These are phyloP conservation scores for Axis porcinus DNA, from an alignment of 2,113 vertebrate genomes.

Conservation along the genomic window DNA sequence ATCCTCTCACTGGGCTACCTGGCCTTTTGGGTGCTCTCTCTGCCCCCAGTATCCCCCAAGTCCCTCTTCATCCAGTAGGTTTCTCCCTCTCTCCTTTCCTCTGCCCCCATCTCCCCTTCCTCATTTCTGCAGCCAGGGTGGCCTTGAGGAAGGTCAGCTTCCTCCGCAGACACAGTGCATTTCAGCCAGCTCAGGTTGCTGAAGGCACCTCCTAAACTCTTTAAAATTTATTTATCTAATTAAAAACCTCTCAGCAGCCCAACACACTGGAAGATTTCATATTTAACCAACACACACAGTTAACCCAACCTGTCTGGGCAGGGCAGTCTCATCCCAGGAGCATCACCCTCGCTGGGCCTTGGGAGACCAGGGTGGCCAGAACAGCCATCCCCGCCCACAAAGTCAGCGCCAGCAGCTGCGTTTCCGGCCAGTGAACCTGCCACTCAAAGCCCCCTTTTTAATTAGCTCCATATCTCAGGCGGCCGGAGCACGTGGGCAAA, in stretches of 20 bases:
- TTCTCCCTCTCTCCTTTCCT: background rate
- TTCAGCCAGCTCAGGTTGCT: constrained; percentile 64
- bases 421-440: constrained; percentile 80
- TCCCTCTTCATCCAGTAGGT: too few relatives aligned
- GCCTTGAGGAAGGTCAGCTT: constrained; percentile 56
- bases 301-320: background rate
- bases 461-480: constrained; percentile 83
- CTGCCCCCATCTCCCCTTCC: background rate
- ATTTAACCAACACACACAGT: constrained; percentile 36
- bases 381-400: background rate
- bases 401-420: constrained; percentile 73
- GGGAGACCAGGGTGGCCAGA: background rate
- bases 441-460: constrained; percentile 80
- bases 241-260: constrained; percentile 73
- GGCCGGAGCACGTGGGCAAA: constrained; percentile 80
- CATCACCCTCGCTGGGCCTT: background rate
- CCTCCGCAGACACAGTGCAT: constrained; percentile 61
- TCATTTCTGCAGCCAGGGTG: background rate
- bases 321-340: background rate
- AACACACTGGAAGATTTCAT: constrained; percentile 58
- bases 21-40: background rate
- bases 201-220: constrained; percentile 74
- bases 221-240: constrained; percentile 79
- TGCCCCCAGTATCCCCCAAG: background rate
- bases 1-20: background rate